Base-by-base conservation (phyloP, 92 coral and sea anemone genomes). In the Pocillopora grandis region DNA sequence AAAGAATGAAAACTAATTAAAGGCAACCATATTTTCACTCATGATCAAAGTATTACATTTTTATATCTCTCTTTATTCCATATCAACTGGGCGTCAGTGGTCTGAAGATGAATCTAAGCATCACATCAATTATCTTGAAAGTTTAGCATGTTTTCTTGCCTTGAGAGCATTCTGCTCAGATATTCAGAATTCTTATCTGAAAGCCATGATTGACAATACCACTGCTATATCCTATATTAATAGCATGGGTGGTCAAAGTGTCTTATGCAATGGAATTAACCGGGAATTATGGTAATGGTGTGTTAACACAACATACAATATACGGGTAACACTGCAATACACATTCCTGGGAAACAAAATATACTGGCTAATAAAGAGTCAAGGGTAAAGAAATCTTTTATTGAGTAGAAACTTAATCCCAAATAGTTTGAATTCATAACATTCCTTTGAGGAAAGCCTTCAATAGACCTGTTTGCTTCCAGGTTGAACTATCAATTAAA, bases 291-390 rank as follows among this genome's bases (percentile, higher is more conserved):
- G 90, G 97, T 37, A 15, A 27, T 93, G 89, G 94, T 86, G 92
- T 73, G 72, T 7, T 7, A 42, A 42, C 82, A 36, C n/a, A 76
- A 12, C 72, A 76, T 13, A 31, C 61, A 20, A 73, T 93, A 27
- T 88, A 86, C 84, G 35, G 86, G 9, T 36, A 0, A 27, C 27
- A 27, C 92, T 23, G 92, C 94, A 62, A 80, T 16, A 13, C 87
- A 89, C 66, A 89, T 91, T 15, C 93, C 93, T 31, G 93, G 90
- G 9, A 87, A 86, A 66, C 64, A 58, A 59, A 93, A 89, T 82
- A 76, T 75, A 13, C 48, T 71, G 67, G 94, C 97, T 58, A 94
- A 91, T 66, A 70, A 77, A 56, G 87, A 83, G 62, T 86, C 89
- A 12, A 78, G 94, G 62, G 35, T 42, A 64, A 72, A 72, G 7